Conservation (phyloP, 2,797 vertebrate genomes). For the Hydrolagus colliei region DNA sequence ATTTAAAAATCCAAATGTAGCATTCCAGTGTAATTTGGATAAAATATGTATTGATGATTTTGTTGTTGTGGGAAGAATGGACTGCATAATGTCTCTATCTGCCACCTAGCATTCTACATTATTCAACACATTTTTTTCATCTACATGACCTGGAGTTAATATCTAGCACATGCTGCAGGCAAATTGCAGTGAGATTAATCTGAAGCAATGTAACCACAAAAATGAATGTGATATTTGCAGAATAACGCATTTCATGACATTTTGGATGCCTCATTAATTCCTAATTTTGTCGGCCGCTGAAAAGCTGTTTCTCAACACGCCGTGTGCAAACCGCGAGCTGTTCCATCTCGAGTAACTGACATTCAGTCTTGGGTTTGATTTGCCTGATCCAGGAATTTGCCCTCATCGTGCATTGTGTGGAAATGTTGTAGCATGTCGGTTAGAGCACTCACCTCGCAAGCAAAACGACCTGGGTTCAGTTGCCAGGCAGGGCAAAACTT, state of each 20-base stretch:
- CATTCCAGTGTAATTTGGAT: not conserved
- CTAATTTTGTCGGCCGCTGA: not conserved
- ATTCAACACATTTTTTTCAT: not conserved
- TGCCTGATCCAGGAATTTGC: not conserved
- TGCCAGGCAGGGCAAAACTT: too few relatives aligned
- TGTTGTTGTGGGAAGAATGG: not conserved
- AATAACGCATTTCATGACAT: conserved; percentile 1
- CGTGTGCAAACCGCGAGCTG: not conserved
- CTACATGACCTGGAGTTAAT: not conserved
- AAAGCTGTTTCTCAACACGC: not conserved
- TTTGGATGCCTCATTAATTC: conserved; percentile 15
- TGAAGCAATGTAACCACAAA: not conserved
- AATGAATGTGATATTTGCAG: not conserved
- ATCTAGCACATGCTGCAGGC: conserved; percentile 1
- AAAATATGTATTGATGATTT: not conserved
- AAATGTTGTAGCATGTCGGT: too few relatives aligned
- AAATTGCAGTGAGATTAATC: conserved; percentile 23
- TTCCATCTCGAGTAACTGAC: not conserved
- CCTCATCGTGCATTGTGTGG: too few relatives aligned
- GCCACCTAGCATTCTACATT: not conserved
- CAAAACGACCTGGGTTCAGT: too few relatives aligned
- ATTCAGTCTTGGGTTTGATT: not conserved
- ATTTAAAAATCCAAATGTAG: not conserved
- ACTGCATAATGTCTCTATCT: not conserved
- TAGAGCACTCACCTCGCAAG: too few relatives aligned